Evolutionary conservation across 2,797 vertebrate genomes (phyloP).

Genomic region (Lophius americanus): DNA sequence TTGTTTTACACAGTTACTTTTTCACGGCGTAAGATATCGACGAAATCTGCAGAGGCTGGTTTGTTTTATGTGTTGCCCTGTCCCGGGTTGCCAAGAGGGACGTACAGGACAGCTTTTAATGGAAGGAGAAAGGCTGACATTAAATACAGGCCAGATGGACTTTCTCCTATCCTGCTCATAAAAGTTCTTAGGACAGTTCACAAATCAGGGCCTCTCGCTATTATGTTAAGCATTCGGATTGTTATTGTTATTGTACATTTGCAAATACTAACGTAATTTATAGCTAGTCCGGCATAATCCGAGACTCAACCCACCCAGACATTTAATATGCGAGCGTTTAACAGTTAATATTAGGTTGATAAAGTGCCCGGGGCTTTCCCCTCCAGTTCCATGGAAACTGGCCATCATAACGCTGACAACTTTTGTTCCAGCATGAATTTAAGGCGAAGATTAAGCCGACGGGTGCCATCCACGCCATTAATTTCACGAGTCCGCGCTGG

Average conservation of each 20-base stretch:
- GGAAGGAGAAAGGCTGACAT: constrained; percentile 73
- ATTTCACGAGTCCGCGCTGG: constrained; percentile 13
- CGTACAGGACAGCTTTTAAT: constrained; percentile 77
- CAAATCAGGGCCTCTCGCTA: constrained; percentile 83
- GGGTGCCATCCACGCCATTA: constrained; percentile 49
- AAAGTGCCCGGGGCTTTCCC: constrained; percentile 64
- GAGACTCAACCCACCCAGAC: constrained; percentile 71
- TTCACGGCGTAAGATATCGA: constrained; percentile 75
- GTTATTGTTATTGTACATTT: constrained; percentile 86
- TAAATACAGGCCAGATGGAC: constrained; percentile 83
- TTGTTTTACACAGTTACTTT: constrained; percentile 79
- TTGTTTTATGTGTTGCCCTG: constrained; percentile 75
- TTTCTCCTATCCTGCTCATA: constrained; percentile 83
- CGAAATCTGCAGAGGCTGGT: constrained; percentile 61
- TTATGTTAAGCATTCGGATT: constrained; percentile 81
- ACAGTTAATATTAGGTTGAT: constrained; percentile 75
- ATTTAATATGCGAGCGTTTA: constrained; percentile 68
- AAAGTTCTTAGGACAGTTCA: constrained; percentile 82
- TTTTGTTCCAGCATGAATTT: constrained; percentile 55
- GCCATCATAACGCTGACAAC: constrained; percentile 53
- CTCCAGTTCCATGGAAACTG: constrained; percentile 67
- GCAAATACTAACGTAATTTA: constrained; percentile 82
- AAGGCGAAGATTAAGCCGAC: constrained; percentile 46
- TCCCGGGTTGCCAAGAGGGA: constrained; percentile 72
- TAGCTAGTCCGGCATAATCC: constrained; percentile 70